A percentile compares a stretch with the other conserved stretches of the same genome.
These are phyloP conservation scores for Myopa tessellatipennis DNA, from an alignment of 2,888 invertebrate species.

Conservation along the genomic window DNA sequence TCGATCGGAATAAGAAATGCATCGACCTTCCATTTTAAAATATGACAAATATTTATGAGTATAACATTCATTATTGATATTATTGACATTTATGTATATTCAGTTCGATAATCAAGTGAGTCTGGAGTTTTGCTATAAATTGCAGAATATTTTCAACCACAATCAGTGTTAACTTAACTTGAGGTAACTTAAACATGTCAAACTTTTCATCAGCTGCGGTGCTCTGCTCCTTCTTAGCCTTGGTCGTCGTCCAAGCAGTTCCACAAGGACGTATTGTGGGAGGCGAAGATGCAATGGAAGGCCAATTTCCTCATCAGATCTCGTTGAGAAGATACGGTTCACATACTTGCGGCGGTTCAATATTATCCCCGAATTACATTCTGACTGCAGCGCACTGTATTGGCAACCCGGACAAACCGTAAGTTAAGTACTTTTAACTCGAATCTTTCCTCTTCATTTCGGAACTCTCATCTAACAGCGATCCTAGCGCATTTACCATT, in stretches of 20 bases:
- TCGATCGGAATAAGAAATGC: no score
- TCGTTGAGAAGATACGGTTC: constrained; percentile 45
- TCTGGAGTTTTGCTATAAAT: no score
- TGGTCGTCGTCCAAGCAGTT: neutral
- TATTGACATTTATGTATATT: no score
- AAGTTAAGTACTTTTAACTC: neutral
- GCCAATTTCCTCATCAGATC: constrained; percentile 58
- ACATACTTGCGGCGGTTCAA: constrained; percentile 38
- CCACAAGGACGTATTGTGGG: constrained; percentile 45
- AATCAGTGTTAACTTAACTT: no score
- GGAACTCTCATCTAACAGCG: constrained; percentile 17
- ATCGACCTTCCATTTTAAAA: no score
- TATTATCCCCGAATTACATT: constrained; percentile 30
- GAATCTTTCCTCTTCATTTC: neutral
- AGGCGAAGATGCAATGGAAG: constrained; percentile 52
- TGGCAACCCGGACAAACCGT: neutral
- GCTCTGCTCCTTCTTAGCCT: neutral
- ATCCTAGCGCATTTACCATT: constrained; percentile 36
- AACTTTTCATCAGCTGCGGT: neutral
- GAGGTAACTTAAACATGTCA: neutral
- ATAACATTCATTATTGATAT: no score
- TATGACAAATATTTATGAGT: no score
- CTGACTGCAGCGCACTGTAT: constrained; percentile 56
- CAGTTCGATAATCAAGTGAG: no score
- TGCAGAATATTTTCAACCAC: no score